A percentile compares a stretch with the other conserved stretches of the same genome.
Conservation (phyloP, 2,113 vertebrate species). For the Salvator merianae region DNA sequence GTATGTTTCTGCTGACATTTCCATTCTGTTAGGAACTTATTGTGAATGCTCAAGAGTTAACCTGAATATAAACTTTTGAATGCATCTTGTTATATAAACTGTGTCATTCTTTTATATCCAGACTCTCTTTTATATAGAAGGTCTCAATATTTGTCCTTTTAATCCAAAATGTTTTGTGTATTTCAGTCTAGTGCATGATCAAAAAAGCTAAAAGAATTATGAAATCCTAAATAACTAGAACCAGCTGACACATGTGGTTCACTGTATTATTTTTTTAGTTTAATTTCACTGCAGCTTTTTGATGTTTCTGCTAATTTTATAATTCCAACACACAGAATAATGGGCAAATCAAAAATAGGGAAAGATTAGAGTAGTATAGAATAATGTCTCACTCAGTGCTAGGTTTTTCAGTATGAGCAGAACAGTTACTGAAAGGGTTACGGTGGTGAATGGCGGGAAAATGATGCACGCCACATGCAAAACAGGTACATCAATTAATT, state of each 20-base stretch:
- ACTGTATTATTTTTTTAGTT: neutral
- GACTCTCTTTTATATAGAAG: neutral
- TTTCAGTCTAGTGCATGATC: neutral
- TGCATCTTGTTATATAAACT: neutral
- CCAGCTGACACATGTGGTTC: neutral
- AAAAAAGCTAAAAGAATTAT: neutral
- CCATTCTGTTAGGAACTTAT: neutral
- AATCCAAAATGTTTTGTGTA: neutral
- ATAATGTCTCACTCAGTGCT: neutral
- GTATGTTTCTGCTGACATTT: neutral
- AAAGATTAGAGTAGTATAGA: neutral
- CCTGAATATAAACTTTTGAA: slow-evolving; percentile 3
- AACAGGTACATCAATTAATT: no score
- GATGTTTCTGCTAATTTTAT: neutral
- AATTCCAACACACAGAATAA: neutral
- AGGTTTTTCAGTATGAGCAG: no score
- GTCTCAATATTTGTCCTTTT: neutral
- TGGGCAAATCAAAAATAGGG: neutral
- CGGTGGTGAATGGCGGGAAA: no score
- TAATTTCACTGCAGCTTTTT: neutral
- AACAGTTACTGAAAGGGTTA: no score
- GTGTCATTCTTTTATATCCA: neutral
- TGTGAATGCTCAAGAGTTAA: neutral
- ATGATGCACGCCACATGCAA: no score
- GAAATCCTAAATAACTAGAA: neutral